Base-by-base conservation (phyloP, 2,888 invertebrate species). In the Phyllotreta striolata region DNA sequence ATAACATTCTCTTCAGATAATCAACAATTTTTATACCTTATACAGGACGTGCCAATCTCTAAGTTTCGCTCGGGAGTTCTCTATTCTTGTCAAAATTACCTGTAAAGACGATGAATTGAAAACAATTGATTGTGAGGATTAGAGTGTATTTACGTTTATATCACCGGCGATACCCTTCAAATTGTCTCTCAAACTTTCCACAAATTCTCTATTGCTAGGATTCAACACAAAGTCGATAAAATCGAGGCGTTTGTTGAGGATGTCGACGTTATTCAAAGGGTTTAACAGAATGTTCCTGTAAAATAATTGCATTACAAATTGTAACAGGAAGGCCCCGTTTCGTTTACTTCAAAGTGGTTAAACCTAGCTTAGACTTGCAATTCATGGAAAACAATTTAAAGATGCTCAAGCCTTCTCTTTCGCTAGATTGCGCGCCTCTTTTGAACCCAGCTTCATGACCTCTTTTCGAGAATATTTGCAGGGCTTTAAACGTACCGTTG, bases 391-490 rank as follows among this genome's bases (percentile, higher is more conserved):
- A 86, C 47, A 93, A 78, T 38, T 87, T 87, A 77, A 84, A 92
- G 3, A 94, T 81, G 74, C 92, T 92, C 24, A 90, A 82, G 0
- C 91, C 91, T 78, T 92, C 92, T 73, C 87, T 87, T 60, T 78
- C 83, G 66, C 83, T 83, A 6, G 84, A 84, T 1, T 83, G 83
- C 35, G 83, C 83, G 5, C 89, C 89, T 65, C 86, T 85, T 78
- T 91, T 92, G 78, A 89, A 91, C 38, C 86, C 86, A 64, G 92
- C 90, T 6, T 93, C 92, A 75, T 93, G 92, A 1, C 87, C 83
- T 56, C 87, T 85, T 1, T 86, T 83, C 66, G 88, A 87, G 79
- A 95, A 92, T 68, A 96, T 89, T 78, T 93, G 90, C 43, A 96
- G 82, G 0, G 91, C 90, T 62, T 86, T 86, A 79, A 89, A 91